Percentiles rank a stretch among this genome's conserved stretches.
These are phyloP conservation scores for Trissolcus japonicus DNA, from an alignment of 2,888 invertebrate species.

Conservation along the genomic window DNA sequence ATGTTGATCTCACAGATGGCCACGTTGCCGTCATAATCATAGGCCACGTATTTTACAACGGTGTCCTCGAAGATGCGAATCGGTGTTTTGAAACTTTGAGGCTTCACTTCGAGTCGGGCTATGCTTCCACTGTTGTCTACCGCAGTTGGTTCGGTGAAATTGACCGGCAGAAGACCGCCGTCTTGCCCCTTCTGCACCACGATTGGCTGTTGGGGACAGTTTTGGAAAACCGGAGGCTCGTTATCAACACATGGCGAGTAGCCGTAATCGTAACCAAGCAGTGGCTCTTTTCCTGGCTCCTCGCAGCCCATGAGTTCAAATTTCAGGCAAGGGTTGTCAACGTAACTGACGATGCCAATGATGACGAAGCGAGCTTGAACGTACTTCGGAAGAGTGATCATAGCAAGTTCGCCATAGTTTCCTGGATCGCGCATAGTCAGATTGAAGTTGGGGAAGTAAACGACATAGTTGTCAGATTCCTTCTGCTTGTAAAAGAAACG, in stretches of 20 bases:
- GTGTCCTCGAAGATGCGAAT: constrained; percentile 92
- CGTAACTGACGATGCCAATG: constrained; percentile 95
- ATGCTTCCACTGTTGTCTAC: constrained; percentile 97
- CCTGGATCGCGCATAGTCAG: constrained; percentile 96
- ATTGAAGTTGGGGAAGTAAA: constrained; percentile 97
- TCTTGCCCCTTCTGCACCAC: constrained; percentile 91
- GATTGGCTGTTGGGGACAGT: constrained; percentile 95
- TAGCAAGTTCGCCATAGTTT: constrained; percentile 96
- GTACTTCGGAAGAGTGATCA: constrained; percentile 95
- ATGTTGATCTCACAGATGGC: constrained; percentile 98
- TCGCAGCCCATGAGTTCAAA: constrained; percentile 98
- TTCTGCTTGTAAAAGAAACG: constrained; percentile 97
- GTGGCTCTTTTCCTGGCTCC: constrained; percentile 87
- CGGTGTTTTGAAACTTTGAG: constrained; percentile 92
- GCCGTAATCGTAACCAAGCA: constrained; percentile 94
- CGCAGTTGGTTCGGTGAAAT: constrained; percentile 95
- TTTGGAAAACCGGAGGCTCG: constrained; percentile 97
- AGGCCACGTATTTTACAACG: constrained; percentile 96
- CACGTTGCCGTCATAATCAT: constrained; percentile 97
- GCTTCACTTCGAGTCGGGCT: constrained; percentile 93
- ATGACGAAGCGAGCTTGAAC: constrained; percentile 96
- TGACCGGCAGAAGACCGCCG: constrained; percentile 92
- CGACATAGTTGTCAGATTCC: constrained; percentile 95
- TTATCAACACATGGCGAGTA: constrained; percentile 96
- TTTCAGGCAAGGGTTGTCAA: constrained; percentile 96